Conservation (phyloP, 2,888 invertebrate species). For the Xanthia togata region DNA sequence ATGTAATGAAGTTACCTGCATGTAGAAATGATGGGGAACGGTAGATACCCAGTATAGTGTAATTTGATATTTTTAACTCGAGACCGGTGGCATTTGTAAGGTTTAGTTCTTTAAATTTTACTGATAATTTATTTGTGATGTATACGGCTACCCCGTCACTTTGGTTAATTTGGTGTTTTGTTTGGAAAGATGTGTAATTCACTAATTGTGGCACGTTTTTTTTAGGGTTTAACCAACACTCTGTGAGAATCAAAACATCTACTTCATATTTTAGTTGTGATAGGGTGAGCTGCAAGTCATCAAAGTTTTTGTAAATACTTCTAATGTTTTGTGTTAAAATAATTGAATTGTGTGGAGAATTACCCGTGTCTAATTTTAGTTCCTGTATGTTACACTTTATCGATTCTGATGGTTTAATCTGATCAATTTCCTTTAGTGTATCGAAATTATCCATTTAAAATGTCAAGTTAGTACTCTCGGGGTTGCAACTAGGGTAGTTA, state of each 20-base stretch:
- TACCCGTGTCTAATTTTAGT: too few relatives aligned
- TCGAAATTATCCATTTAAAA: too few relatives aligned
- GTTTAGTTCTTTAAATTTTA: background rate
- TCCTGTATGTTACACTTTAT: too few relatives aligned
- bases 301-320: too few relatives aligned
- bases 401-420: too few relatives aligned
- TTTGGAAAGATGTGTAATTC: slow-evolving; percentile 1
- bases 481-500: too few relatives aligned
- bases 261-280: background rate
- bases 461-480: too few relatives aligned
- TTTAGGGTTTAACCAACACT: too few relatives aligned
- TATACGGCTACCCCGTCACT: background rate
- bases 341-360: too few relatives aligned
- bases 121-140: background rate
- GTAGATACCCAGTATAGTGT: slow-evolving; percentile 5
- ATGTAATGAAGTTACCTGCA: slow-evolving; percentile 12
- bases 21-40: slow-evolving; percentile 8
- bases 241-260: background rate
- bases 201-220: background rate
- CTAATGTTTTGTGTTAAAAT: too few relatives aligned
- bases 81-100: background rate
- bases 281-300: background rate
- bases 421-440: too few relatives aligned
- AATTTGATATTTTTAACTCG: background rate
- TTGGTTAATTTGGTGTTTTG: background rate